These are phyloP conservation scores for Drosophila santomea DNA, from an alignment of 1,140 invertebrate species.

Conservation along the genomic window DNA sequence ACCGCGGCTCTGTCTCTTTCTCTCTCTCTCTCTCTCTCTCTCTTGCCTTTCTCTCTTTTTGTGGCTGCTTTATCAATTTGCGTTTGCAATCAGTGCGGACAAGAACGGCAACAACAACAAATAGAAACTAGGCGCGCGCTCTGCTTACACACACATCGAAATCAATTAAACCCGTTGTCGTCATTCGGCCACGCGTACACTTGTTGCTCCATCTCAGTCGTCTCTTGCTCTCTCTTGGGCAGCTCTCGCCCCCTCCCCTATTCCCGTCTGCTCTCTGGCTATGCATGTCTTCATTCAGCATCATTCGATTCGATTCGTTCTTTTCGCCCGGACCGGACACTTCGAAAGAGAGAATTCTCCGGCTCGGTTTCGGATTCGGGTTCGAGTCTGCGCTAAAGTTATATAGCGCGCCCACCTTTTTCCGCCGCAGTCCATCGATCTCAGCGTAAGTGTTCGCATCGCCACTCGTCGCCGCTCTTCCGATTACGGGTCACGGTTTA, in stretches of 20 bases:
- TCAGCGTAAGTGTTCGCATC: conserved; percentile 78
- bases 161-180: conserved; percentile 79
- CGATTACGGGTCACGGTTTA: conserved; percentile 16
- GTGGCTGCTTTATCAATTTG: conserved; percentile 61
- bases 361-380: background rate
- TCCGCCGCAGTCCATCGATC: conserved; percentile 74
- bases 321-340: conserved; percentile 32
- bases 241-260: background rate
- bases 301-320: conserved; percentile 23
- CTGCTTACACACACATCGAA: conserved; percentile 64
- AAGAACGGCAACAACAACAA: conserved; percentile 14
- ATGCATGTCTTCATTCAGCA: conserved; percentile 7
- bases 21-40: conserved; percentile 1
- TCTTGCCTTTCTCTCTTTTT: background rate
- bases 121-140: conserved; percentile 46
- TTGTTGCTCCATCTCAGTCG: conserved; percentile 49
- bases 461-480: conserved; percentile 11
- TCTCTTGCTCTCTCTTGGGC: background rate
- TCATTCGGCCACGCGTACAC: conserved; percentile 75
- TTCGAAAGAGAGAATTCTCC: conserved; percentile 10
- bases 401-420: conserved; percentile 28
- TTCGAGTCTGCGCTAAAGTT: conserved; percentile 17
- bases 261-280: conserved; percentile 11
- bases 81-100: conserved; percentile 63
- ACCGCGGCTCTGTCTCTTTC: conserved; percentile 19